Percentiles rank a stretch among this genome's conserved stretches.
Evolutionary conservation across 2,113 vertebrate genomes (phyloP).

Genomic region (Eptatretus burgeri): DNA sequence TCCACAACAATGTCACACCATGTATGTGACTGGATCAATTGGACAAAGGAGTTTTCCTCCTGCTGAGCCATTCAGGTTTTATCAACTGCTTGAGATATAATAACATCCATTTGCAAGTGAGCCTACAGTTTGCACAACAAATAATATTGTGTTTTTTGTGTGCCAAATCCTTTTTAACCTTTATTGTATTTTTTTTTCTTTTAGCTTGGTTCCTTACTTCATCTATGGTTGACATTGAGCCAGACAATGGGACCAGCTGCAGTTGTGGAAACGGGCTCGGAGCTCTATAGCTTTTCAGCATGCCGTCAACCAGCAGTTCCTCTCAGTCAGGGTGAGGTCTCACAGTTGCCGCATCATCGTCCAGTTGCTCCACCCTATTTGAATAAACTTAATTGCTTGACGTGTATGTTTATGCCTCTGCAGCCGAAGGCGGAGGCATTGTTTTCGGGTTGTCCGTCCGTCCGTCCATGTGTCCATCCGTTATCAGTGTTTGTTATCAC

Average conservation of each 20-base stretch:
- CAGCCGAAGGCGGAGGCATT: too few species aligned
- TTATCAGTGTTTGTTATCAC: too few species aligned
- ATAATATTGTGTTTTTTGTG: not conserved
- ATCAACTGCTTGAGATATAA: not conserved
- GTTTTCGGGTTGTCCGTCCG: too few species aligned
- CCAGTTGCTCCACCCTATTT: too few species aligned
- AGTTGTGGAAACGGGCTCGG: constrained; percentile 49
- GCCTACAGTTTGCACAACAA: too few species aligned
- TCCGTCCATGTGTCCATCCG: too few species aligned
- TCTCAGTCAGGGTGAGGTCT: constrained; percentile 54
- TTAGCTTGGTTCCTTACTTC: constrained; percentile 73
- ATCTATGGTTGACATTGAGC: constrained; percentile 87
- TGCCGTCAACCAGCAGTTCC: constrained; percentile 70
- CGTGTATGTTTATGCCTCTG: too few species aligned
- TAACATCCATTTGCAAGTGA: too few species aligned
- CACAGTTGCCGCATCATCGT: not conserved
- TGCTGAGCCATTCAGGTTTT: not conserved
- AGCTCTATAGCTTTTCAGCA: constrained; percentile 79
- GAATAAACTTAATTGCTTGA: too few species aligned
- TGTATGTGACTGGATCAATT: too few species aligned
- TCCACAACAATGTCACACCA: too few species aligned
- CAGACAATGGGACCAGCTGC: constrained; percentile 51
- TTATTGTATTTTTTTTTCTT: constrained; percentile 9
- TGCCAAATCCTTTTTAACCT: constrained; percentile 6
- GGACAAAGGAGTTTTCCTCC: not conserved